These are phyloP conservation scores for Amphipyra berbera DNA, from an alignment of 2,888 invertebrate genomes.

Conservation along the genomic window DNA sequence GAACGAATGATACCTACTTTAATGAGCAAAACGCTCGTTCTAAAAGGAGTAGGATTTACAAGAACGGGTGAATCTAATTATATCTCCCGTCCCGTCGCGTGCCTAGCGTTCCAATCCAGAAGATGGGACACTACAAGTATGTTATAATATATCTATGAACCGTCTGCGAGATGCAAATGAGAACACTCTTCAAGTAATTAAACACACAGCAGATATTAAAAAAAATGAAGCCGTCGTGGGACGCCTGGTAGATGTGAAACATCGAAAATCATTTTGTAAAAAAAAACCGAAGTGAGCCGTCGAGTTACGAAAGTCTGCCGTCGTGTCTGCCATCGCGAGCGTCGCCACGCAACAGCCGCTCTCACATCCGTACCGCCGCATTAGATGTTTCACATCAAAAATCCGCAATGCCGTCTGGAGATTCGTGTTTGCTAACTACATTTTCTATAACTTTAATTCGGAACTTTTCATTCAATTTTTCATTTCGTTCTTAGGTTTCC, in stretches of 20 bases:
- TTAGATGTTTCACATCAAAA: too few species aligned
- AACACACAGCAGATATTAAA: conserved; percentile 20
- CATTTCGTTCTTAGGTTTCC: background rate
- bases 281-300: too few species aligned
- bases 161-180: conserved; percentile 29
- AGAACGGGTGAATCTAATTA: conserved; percentile 80
- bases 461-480: conserved; percentile 2
- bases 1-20: conserved; percentile 33
- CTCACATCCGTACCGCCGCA: too few species aligned
- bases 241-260: too few species aligned
- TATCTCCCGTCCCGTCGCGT: conserved; percentile 76
- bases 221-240: too few species aligned
- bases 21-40: conserved; percentile 46
- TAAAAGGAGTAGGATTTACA: conserved; percentile 72
- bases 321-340: too few species aligned
- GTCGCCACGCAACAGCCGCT: too few species aligned
- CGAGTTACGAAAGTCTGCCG: too few species aligned
- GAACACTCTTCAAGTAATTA: conserved; percentile 14
- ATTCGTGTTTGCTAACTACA: conserved; percentile 26
- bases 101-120: conserved; percentile 73
- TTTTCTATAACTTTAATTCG: conserved; percentile 22
- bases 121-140: conserved; percentile 53
- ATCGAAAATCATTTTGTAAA: too few species aligned
- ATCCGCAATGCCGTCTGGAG: conserved; percentile 33
- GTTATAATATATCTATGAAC: conserved; percentile 37